Evolutionary conservation across 2,113 vertebrate genomes (phyloP).

Genomic region (Butorides virescens): DNA sequence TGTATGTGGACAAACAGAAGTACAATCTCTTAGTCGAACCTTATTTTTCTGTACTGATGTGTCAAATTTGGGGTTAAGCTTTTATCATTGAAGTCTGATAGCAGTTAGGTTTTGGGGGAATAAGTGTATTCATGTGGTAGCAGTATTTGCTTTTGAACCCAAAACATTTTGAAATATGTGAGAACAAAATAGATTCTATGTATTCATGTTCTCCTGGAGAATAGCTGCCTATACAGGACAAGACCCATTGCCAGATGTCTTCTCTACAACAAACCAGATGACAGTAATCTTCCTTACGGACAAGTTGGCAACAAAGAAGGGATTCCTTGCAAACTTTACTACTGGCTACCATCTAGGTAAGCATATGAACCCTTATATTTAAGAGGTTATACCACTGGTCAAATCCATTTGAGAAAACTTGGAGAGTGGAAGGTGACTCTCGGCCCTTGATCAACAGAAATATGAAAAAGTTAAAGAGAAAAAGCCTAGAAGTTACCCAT

Average conservation of each 20-base stretch:
- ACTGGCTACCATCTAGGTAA: conserved; percentile 81
- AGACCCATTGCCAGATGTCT: conserved; percentile 78
- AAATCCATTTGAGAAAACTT: background rate
- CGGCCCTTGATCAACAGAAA: background rate
- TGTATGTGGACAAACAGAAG: background rate
- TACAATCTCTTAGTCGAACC: background rate
- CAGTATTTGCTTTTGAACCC: background rate
- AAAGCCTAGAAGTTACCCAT: background rate
- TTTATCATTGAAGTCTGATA: background rate
- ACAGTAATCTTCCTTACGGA: conserved; percentile 80
- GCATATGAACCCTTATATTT: background rate
- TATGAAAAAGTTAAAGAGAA: background rate
- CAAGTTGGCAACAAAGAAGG: background rate
- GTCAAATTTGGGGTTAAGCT: background rate
- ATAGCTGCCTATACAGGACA: conserved; percentile 86
- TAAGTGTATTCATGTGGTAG: background rate
- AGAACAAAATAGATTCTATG: background rate
- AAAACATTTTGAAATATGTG: background rate
- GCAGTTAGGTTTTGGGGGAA: background rate
- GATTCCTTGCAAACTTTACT: conserved; percentile 92
- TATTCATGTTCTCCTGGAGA: background rate
- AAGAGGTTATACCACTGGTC: background rate
- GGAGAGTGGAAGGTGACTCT: background rate
- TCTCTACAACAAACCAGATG: conserved; percentile 86
- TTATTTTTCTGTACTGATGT: background rate